Conservation (phyloP, 2,888 invertebrate genomes). For the Ennomos erosarius region DNA sequence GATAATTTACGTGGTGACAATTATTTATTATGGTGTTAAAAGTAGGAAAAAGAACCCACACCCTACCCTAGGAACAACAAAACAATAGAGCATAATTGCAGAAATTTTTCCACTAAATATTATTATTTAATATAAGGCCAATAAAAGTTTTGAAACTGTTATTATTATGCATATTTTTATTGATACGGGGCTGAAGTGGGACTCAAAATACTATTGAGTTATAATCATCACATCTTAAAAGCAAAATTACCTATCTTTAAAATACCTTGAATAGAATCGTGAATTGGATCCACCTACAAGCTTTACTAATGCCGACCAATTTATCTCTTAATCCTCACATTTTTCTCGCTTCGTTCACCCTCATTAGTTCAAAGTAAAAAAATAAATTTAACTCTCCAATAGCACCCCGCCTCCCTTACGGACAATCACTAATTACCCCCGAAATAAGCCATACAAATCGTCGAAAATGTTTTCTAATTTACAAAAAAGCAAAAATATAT, state of each 20-base stretch:
- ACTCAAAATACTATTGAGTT: no score
- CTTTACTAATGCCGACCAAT: constrained; percentile 44
- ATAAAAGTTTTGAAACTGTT: no score
- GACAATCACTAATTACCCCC: constrained; percentile 79
- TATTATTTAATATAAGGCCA: no score
- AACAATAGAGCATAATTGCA: no score
- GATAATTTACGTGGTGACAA: constrained; percentile 9
- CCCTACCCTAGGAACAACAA: no score
- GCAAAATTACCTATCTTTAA: no score
- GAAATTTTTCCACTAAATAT: no score
- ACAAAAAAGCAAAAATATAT: constrained; percentile 64
- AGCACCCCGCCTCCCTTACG: constrained; percentile 52
- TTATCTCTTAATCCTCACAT: constrained; percentile 61
- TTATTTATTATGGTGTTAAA: neutral
- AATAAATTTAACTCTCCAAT: constrained; percentile 69
- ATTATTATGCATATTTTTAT: no score
- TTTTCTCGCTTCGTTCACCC: constrained; percentile 59
- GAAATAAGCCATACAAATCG: constrained; percentile 82
- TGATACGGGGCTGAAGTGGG: no score
- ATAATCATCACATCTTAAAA: no score
- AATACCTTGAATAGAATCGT: constrained; percentile 2
- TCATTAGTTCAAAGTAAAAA: constrained; percentile 73
- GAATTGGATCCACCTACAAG: constrained; percentile 36
- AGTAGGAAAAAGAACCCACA: no score
- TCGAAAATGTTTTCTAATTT: constrained; percentile 83